Base-by-base conservation (phyloP, 1,140 invertebrate genomes). In the Dendroctonus ponderosae region DNA sequence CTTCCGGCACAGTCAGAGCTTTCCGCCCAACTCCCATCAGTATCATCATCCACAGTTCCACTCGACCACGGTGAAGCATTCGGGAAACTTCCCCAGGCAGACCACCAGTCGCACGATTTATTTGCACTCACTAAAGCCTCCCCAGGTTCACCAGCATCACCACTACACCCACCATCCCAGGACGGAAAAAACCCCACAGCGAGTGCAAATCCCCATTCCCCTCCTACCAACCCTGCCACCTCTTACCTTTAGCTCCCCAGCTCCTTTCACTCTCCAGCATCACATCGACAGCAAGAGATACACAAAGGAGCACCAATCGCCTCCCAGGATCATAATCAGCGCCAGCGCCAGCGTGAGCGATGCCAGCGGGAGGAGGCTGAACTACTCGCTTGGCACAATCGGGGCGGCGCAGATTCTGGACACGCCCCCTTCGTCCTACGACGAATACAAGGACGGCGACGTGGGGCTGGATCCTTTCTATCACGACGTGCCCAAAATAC, bases 381-480 rank as follows among this genome's bases (percentile, higher is more conserved):
- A 88, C 72, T 83, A 86, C 70, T 86, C 86, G 6, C 84, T 88
- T 15, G 86, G 85, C 39, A 83, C 86, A 65, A 85, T 87, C 43
- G 76, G 81, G 3, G 80, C 81, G 8, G 81, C 80, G 0, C 80
- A 80, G 70, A 79, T 82, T 40, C 79, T 84, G 8, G 81, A 83
- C 66, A 78, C 82, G 58, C 80, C 84, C 42, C 82, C 85, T n/a
- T 80, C 83, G 48, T 87, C 84, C 69, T 89, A 90, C 68, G 87
- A 89, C 67, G 86, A 90, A 65, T 89, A 89, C 68, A 88, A 88
- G 73, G 88, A 89, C 75, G 85, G 85, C 0, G 87, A 89, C 76
- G 85, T 88, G 41, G 82, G 84, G 62, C 85, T 88, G 62, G 87
- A 89, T 81, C 87, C 87, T 5, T 89, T 89, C 76, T 89, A 88